These are phyloP conservation scores for Antennarius maculatus DNA, from an alignment of 2,797 vertebrate genomes.

Conservation along the genomic window DNA sequence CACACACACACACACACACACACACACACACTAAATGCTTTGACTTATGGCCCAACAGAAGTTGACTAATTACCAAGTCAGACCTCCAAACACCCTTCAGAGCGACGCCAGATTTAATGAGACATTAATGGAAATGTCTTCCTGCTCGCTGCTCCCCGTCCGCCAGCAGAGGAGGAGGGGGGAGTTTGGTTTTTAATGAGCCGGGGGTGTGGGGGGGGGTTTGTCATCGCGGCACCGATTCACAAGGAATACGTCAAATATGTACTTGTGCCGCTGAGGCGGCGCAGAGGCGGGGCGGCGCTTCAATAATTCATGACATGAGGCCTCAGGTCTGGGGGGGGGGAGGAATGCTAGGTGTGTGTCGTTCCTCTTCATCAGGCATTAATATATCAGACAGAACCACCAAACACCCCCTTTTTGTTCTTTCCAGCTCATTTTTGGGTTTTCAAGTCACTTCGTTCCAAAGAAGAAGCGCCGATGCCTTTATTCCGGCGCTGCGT, in stretches of 20 bases:
- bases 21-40: slow-evolving; percentile 28
- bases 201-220: slow-evolving; percentile 42
- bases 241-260: slow-evolving; percentile 56
- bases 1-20: slow-evolving; percentile 3
- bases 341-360: slow-evolving; percentile 16
- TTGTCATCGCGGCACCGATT: slow-evolving; percentile 53
- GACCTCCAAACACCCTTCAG: slow-evolving; percentile 67
- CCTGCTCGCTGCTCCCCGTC: slow-evolving; percentile 41
- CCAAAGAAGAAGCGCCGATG: no score
- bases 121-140: slow-evolving; percentile 69
- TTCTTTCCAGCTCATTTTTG: slow-evolving; percentile 12
- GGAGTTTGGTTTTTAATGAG: slow-evolving; percentile 75
- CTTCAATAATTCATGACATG: slow-evolving; percentile 45
- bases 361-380: slow-evolving; percentile 33
- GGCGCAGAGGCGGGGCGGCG: slow-evolving; percentile 2
- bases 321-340: slow-evolving; percentile 20
- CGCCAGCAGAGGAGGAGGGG: slow-evolving; percentile 40
- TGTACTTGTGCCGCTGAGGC: slow-evolving; percentile 37
- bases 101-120: slow-evolving; percentile 67
- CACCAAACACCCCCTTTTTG: slow-evolving; percentile 18
- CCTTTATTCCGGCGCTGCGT: slow-evolving; percentile 16
- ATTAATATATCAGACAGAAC: slow-evolving; percentile 43
- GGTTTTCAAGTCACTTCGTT: slow-evolving; percentile 13
- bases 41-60: slow-evolving; percentile 38
- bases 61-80: slow-evolving; percentile 60